Evolutionary conservation across 1,140 invertebrate genomes (phyloP), one percentile per base, ranked within the genome.

Genomic region (Lamellibrachia luymesi): DNA sequence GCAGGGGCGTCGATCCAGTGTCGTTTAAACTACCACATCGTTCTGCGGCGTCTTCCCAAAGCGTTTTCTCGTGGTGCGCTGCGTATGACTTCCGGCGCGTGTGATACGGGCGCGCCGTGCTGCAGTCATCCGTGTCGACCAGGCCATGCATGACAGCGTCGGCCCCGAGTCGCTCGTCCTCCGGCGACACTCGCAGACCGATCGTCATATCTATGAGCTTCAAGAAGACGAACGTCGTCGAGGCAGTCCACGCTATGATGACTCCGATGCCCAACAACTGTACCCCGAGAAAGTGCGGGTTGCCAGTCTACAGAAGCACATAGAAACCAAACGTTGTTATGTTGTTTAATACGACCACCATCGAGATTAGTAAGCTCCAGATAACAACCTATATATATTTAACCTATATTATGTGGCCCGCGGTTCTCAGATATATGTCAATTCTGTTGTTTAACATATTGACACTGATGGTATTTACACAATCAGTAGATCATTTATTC

Each of bases 121-220:
- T 51, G 50, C n/a, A 8, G 92, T 92, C 50, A 7, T 50, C 51
- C 17, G 52, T 38, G 49, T 92, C 92, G 92, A 50, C 93, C 17
- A 95, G 50, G 50, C 94, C 94, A 92, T 96, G 96, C 91, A 96
- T 96, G 7, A 96, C 94, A 56, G 95, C 94, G 80, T 96, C 96
- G 2, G 96, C 95, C 5, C 96, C 96, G 1, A 96, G 94, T 8
- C 95, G 94, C 94, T 96, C 96, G 93, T 96, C 95, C 90, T 95
- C 95, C 2, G 95, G 92, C 1, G 94, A 92, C 90, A 96, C 94
- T 17, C 96, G 93, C 0, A 96, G 94, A 1, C 96, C 96, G 50
- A 96, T 92, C 8, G 94, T 94, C n/a, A 95, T n/a, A 51, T 96
- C 94, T n/a, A 96, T 94, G 8, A 94, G 5, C 93, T 95, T 95